Percentiles rank a stretch among this genome's conserved stretches.
Conservation (phyloP, 2,888 invertebrate species). For the Sisyra terminalis region DNA sequence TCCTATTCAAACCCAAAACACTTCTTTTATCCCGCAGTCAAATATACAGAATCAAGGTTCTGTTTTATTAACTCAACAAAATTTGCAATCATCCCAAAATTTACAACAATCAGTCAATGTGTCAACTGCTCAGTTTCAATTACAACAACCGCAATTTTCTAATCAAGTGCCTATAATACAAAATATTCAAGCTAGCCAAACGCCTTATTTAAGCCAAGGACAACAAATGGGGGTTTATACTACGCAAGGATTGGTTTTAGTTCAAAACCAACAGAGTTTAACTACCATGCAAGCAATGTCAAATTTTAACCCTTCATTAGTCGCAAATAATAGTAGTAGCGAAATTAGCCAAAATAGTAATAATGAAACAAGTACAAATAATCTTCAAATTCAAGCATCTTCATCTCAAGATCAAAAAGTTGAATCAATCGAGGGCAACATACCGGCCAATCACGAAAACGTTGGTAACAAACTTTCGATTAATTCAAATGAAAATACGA, state of each 20-base stretch:
- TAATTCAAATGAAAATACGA: too few relatives aligned
- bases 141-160: constrained; percentile 5
- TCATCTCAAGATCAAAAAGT: too few relatives aligned
- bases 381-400: too few relatives aligned
- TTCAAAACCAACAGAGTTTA: constrained; percentile 5
- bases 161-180: constrained; percentile 5
- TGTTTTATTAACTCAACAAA: constrained; percentile 6
- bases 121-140: constrained; percentile 2
- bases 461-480: too few relatives aligned
- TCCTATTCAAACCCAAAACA: constrained; percentile 6
- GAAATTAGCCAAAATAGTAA: too few relatives aligned
- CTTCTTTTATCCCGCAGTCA: not conserved
- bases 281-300: too few relatives aligned
- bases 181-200: constrained; percentile 1
- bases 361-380: too few relatives aligned
- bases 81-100: constrained; percentile 5
- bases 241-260: constrained; percentile 6
- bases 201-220: not conserved
- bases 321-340: too few relatives aligned
- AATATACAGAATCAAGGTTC: constrained; percentile 5
- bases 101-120: constrained; percentile 1
- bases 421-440: too few relatives aligned
- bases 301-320: too few relatives aligned
- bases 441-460: too few relatives aligned
- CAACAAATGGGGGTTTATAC: constrained; percentile 6